Evolutionary conservation across 2,113 vertebrate species (phyloP), one percentile per base, ranked within the genome.

Genomic region (Glareola pratincola): DNA sequence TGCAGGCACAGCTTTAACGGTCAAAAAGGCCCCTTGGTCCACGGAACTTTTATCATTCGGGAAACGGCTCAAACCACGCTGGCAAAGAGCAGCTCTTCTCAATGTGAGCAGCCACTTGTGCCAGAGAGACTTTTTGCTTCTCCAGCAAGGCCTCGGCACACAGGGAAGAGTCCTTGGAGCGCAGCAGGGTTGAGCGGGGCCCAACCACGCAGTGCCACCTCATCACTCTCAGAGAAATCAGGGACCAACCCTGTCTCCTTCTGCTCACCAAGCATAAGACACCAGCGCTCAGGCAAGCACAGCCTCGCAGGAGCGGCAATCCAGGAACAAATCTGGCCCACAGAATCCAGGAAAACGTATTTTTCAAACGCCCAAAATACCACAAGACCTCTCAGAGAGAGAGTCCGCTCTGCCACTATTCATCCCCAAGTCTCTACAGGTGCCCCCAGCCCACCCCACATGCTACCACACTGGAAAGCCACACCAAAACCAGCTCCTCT

Each of bases 101-200:
- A 74, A 91, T 0, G 0, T 13, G 43, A 63, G n/a, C 17, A 3
- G 66, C 29, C 2, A 5, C 62, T 48, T 48, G 21, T 4, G 19
- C 81, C 85, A 41, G 78, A 66, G 88, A 56, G 50, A 85, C 14
- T 53, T 92, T 71, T 30, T 48, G 56, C 36, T 81, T 71, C 5
- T 5, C 39, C 73, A 78, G 39, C 39, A 77, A 84, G 78, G 39
- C 48, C n/a, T 22, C 48, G 29, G 63, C 53, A 64, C 30, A 48
- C 39, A 76, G 39, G 24, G 45, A 91, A 36, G 23, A 87, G 21
- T 19, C 59, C 54, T 48, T 71, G 50, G 68, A 84, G 48, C 1
- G 6, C n/a, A 68, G 67, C 37, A 80, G 48, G 36, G 68, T 10
- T 66, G 59, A 90, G 47, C 5, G 1, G 50, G 60, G 37, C 24